Conservation (phyloP, 92 coral and sea anemone species). For the Galaxea fascicularis region DNA sequence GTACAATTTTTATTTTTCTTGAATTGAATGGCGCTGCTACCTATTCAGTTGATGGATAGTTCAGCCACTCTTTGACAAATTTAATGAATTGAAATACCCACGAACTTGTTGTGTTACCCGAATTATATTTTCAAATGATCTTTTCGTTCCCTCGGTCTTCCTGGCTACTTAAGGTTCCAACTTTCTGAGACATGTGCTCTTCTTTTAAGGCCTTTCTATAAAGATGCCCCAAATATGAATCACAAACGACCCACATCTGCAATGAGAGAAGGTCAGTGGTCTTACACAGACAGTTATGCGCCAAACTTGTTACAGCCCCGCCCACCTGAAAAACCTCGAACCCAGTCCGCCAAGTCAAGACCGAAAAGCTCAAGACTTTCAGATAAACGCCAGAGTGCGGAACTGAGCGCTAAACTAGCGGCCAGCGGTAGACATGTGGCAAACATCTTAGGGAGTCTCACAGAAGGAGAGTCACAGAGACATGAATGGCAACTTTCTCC, state of each 20-base stretch:
- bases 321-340: slow-evolving; percentile 87
- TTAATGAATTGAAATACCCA: too few species aligned
- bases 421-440: slow-evolving; percentile 70
- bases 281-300: slow-evolving; percentile 37
- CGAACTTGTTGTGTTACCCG: too few species aligned
- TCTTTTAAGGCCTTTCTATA: neutral
- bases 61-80: too few species aligned
- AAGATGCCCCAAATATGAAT: slow-evolving; percentile 1
- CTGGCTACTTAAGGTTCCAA: too few species aligned
- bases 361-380: slow-evolving; percentile 67
- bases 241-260: slow-evolving; percentile 30
- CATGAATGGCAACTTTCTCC: slow-evolving; percentile 73
- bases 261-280: slow-evolving; percentile 35
- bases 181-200: neutral
- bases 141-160: too few species aligned
- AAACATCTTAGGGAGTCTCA: slow-evolving; percentile 40
- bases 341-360: slow-evolving; percentile 83
- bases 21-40: too few species aligned
- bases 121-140: too few species aligned
- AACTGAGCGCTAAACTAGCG: slow-evolving; percentile 91
- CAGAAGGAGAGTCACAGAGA: slow-evolving; percentile 31
- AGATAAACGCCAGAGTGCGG: slow-evolving; percentile 83
- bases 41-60: too few species aligned
- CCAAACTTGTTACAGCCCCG: slow-evolving; percentile 73
- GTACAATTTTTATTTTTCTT: too few species aligned